A percentile compares a stretch with the other conserved stretches of the same genome.
These are phyloP conservation scores for Coelopa pilipes DNA, from an alignment of 2,888 invertebrate genomes.

Conservation along the genomic window DNA sequence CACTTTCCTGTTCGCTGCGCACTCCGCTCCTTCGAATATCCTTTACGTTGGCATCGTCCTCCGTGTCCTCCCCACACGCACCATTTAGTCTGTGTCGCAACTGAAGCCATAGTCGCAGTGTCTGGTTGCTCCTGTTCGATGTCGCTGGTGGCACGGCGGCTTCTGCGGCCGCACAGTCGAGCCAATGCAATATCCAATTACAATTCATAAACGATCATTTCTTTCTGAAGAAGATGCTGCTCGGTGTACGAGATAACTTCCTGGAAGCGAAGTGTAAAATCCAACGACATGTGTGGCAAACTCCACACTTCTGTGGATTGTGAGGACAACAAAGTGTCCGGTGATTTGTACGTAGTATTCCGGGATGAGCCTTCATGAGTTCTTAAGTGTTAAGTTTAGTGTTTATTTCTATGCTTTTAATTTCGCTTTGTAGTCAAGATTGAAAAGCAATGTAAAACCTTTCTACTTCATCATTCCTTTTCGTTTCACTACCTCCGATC, in stretches of 20 bases:
- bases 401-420: background rate
- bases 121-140: conserved; percentile 17
- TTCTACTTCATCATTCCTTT: background rate
- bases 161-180: background rate
- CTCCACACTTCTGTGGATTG: no score
- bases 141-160: background rate
- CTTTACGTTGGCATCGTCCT: background rate
- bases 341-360: no score
- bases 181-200: background rate
- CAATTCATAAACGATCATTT: background rate
- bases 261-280: conserved; percentile 13
- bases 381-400: background rate
- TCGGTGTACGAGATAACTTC: background rate
- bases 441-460: no score
- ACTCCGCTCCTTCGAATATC: background rate
- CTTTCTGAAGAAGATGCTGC: background rate
- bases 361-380: background rate
- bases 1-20: conserved; percentile 17
- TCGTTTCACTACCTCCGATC: background rate
- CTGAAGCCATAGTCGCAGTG: conserved; percentile 14
- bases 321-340: no score
- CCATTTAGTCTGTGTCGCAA: conserved; percentile 24
- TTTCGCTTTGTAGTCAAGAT: background rate
- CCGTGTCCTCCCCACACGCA: conserved; percentile 10
- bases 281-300: conserved; percentile 9